phyloP scores from a whole-genome alignment of 2,888 invertebrate genomes.

The Diaphora mendica region DNA sequence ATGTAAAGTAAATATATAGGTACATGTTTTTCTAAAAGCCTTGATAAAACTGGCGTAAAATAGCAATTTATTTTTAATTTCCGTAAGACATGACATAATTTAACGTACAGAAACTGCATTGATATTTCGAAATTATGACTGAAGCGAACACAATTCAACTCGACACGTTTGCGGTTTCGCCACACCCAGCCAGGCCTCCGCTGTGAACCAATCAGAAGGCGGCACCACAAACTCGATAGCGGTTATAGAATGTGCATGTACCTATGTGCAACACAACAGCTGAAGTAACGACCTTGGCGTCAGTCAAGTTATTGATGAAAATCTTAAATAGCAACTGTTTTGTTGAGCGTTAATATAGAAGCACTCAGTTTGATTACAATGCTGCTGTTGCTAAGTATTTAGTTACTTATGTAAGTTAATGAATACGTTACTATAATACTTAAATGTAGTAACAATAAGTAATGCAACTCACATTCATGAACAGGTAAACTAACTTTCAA shows the following conservation, averaged over 20 bases:
- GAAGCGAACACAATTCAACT: conserved; percentile 45
- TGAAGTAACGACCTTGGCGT: conserved; percentile 76
- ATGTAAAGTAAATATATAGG: not conserved
- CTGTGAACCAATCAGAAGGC: conserved; percentile 71
- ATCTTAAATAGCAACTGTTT: not conserved
- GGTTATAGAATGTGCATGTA: conserved; percentile 72
- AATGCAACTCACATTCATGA: conserved; percentile 22
- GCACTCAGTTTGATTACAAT: not conserved
- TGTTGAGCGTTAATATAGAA: not conserved
- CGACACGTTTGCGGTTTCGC: conserved; percentile 64
- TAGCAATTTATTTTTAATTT: not conserved
- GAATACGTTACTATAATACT: not conserved
- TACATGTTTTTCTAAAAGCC: not conserved
- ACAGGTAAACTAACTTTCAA: conserved; percentile 15
- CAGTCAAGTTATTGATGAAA: conserved; percentile 36
- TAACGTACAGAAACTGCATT: conserved; percentile 41
- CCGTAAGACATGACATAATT: not conserved
- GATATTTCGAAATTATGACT: conserved; percentile 54
- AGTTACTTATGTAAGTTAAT: conserved; percentile 3
- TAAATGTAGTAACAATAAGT: conserved; percentile 32
- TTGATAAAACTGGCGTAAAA: conserved; percentile 3
- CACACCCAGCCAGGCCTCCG: conserved; percentile 84
- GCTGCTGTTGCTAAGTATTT: not conserved
- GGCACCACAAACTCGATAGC: conserved; percentile 70
- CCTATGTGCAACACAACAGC: conserved; percentile 69